Evolutionary conservation across 2,113 vertebrate genomes (phyloP), one percentile per base, ranked within the genome.

Genomic region (Cromileptes altivelis): DNA sequence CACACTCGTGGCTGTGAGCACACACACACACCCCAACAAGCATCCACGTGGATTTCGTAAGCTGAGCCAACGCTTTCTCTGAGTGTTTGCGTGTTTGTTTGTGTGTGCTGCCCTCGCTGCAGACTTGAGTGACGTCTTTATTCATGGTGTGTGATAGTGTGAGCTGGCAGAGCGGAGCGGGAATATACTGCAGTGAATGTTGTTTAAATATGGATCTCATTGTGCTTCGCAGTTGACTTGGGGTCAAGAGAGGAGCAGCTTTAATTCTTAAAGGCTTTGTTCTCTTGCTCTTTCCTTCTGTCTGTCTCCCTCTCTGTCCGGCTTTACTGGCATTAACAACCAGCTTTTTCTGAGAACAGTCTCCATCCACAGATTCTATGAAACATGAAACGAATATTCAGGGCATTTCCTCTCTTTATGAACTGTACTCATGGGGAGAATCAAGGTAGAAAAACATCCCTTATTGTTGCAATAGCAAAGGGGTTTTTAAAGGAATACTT

Each of bases 161-260:
- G 81, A 71, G 85, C 80, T 21, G 57, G 73, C n/a, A 8, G 65
- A 85, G 85, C 30, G 18, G 64, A 78, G 72, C n/a, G 17, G 74
- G 78, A 76, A 82, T 5, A 57, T 5, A 37, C 71, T 53, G 85
- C 65, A 75, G 74, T 40, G 70, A 81, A 62, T 42, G 82, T 75
- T 62, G 73, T 87, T 93, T 89, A 92, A 91, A 92, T 91, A 88
- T 89, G 90, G 86, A 91, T 91, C 82, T 88, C n/a, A 61, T 79
- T 78, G 73, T 70, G 78, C 77, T 69, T 49, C 15, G 19, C 55
- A 72, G 77, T 82, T 15, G 40, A 81, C 73, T 65, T 7, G 0
- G 76, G 86, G 87, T 90, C 85, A 87, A 73, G 70, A 71, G 58
- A 75, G 70, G 81, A 76, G 81, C 85, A 7, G 67, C 71, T 78